Percentiles rank a stretch among this genome's conserved stretches.
phyloP scores from a whole-genome alignment of 2,797 vertebrate species.

The Semotilus atromaculatus region DNA sequence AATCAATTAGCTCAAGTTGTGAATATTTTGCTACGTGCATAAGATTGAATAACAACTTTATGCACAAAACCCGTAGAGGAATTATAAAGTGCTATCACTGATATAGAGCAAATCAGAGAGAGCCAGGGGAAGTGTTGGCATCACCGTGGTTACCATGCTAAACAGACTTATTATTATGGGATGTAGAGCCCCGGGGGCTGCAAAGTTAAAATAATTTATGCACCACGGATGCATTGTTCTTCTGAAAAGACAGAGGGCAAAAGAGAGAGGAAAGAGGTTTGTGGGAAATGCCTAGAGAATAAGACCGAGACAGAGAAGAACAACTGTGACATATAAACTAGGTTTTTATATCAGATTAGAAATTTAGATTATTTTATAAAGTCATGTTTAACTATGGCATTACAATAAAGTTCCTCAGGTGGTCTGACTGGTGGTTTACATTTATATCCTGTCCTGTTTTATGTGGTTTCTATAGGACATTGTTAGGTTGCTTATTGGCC shows the following conservation, averaged over 20 bases:
- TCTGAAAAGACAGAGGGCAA: slow-evolving; percentile 27
- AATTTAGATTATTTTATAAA: neutral
- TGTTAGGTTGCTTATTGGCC: neutral
- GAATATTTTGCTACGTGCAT: too few relatives aligned
- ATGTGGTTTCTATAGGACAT: neutral
- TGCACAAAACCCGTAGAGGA: neutral
- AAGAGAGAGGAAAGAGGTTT: slow-evolving; percentile 1
- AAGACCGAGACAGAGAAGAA: slow-evolving; percentile 1
- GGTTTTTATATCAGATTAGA: slow-evolving; percentile 6
- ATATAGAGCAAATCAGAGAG: neutral
- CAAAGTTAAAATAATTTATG: slow-evolving; percentile 34
- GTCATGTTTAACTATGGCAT: neutral
- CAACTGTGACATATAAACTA: slow-evolving; percentile 7
- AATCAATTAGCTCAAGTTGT: too few relatives aligned
- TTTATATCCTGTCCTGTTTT: neutral
- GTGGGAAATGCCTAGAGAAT: slow-evolving; percentile 27
- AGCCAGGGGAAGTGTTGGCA: neutral
- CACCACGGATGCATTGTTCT: slow-evolving; percentile 33
- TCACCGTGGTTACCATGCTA: slow-evolving; percentile 8
- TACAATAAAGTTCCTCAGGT: neutral
- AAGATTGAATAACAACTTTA: neutral
- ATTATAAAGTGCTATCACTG: neutral
- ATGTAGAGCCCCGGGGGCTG: slow-evolving; percentile 7
- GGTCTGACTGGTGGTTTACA: neutral
- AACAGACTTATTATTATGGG: slow-evolving; percentile 32